These are phyloP conservation scores for Brotula barbata DNA, from an alignment of 2,797 vertebrate genomes.

Conservation along the genomic window DNA sequence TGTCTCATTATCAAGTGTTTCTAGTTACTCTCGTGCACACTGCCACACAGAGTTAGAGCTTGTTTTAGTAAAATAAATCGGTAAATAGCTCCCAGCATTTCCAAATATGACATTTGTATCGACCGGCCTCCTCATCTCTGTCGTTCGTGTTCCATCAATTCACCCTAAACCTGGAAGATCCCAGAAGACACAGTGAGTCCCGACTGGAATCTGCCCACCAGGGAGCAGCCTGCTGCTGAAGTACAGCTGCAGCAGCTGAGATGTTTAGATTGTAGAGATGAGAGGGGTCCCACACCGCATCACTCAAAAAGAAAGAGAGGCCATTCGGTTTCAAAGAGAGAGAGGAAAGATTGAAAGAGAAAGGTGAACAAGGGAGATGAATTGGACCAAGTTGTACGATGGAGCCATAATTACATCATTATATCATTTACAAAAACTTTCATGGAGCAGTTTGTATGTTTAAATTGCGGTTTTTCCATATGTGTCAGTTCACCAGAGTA, in stretches of 20 bases:
- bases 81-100: too few relatives aligned
- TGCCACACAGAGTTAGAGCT: background rate
- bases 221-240: slow-evolving; percentile 66
- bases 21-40: background rate
- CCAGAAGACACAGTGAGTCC: slow-evolving; percentile 25
- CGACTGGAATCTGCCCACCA: slow-evolving; percentile 60
- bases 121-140: background rate
- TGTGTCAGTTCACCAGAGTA: background rate
- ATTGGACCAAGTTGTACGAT: too few relatives aligned
- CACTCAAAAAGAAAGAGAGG: slow-evolving; percentile 15
- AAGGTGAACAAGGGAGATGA: background rate
- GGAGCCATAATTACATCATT: slow-evolving; percentile 3
- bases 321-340: slow-evolving; percentile 4
- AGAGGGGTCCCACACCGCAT: slow-evolving; percentile 23
- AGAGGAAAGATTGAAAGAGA: slow-evolving; percentile 7
- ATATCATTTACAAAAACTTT: slow-evolving; percentile 10
- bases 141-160: slow-evolving; percentile 1
- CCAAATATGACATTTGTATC: background rate
- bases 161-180: slow-evolving; percentile 27
- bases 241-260: slow-evolving; percentile 34
- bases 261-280: slow-evolving; percentile 53
- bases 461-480: background rate
- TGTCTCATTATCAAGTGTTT: background rate
- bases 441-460: background rate
- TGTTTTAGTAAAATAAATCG: background rate